Evolutionary conservation across 2,888 invertebrate genomes (phyloP).

Genomic region (Mythimna ferrago): DNA sequence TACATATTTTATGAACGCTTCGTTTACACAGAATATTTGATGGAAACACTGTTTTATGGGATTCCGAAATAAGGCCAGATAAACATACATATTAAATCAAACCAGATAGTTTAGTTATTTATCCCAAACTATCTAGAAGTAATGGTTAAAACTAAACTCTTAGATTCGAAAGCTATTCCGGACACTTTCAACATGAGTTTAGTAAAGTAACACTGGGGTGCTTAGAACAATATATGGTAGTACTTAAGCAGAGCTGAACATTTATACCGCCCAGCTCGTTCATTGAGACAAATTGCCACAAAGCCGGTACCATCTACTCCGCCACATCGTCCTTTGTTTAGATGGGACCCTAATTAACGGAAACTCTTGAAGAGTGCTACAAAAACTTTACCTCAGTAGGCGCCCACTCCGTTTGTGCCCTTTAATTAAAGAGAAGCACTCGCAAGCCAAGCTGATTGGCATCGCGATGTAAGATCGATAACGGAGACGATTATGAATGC

Average conservation of each 20-base stretch:
- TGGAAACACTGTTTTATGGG: constrained; percentile 71
- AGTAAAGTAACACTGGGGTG: constrained; percentile 45
- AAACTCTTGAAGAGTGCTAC: constrained; percentile 73
- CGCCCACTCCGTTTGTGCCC: constrained; percentile 57
- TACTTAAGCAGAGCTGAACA: constrained; percentile 55
- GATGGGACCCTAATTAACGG: constrained; percentile 76
- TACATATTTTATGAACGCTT: constrained; percentile 82
- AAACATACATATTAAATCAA: constrained; percentile 56
- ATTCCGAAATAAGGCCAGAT: constrained; percentile 62
- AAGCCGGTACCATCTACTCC: constrained; percentile 54
- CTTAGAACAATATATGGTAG: constrained; percentile 61
- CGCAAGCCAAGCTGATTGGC: constrained; percentile 57
- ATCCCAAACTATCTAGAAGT: constrained; percentile 12
- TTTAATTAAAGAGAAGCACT: constrained; percentile 74
- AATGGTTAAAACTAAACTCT: constrained; percentile 15
- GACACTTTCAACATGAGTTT: constrained; percentile 47
- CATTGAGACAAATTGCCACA: constrained; percentile 66
- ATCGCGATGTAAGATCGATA: constrained; percentile 64
- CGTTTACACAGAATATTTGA: constrained; percentile 84
- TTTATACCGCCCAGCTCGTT: constrained; percentile 65
- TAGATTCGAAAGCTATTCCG: constrained; percentile 34
- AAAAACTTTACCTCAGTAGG: constrained; percentile 67
- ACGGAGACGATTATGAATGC: constrained; percentile 47
- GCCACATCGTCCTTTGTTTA: constrained; percentile 71
- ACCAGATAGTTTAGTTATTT: constrained; percentile 31